phyloP scores from a whole-genome alignment of 2,888 invertebrate species.

The Eugnorisma glareosa region DNA sequence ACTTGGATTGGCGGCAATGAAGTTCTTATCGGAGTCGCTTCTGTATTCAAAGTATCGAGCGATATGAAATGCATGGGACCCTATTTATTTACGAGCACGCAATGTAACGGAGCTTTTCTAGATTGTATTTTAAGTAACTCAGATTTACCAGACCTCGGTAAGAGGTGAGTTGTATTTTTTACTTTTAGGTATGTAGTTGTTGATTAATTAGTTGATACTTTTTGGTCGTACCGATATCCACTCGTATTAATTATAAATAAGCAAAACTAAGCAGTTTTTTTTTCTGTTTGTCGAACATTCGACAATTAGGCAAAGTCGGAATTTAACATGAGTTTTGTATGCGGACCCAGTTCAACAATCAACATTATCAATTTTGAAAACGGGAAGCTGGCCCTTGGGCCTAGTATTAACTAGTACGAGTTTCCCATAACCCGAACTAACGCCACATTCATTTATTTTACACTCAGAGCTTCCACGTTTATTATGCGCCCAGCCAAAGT shows the following conservation, averaged over 20 bases:
- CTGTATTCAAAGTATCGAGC: conserved; percentile 73
- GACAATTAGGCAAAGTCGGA: neutral
- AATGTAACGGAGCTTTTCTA: conserved; percentile 76
- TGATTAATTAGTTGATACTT: neutral
- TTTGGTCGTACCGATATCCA: neutral
- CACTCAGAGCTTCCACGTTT: too few relatives aligned
- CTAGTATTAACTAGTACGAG: neutral
- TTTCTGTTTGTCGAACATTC: neutral
- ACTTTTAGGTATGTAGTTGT: neutral
- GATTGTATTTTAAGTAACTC: conserved; percentile 69
- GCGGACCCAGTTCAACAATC: neutral
- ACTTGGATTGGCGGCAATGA: conserved; percentile 73
- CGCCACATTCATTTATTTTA: neutral
- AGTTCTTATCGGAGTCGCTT: conserved; percentile 77
- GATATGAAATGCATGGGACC: conserved; percentile 73
- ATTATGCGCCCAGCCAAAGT: too few relatives aligned
- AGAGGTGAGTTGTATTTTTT: conserved; percentile 33
- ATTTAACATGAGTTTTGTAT: neutral
- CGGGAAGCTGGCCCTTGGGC: neutral
- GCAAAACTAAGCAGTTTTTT: neutral
- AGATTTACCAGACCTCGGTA: neutral
- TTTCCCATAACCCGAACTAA: neutral
- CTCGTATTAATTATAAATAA: neutral
- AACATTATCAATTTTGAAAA: neutral
- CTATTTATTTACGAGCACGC: conserved; percentile 78